Percentiles rank a stretch among this genome's conserved stretches.
Evolutionary conservation across 2,113 vertebrate genomes (phyloP).

Genomic region (Urocitellus parryii): DNA sequence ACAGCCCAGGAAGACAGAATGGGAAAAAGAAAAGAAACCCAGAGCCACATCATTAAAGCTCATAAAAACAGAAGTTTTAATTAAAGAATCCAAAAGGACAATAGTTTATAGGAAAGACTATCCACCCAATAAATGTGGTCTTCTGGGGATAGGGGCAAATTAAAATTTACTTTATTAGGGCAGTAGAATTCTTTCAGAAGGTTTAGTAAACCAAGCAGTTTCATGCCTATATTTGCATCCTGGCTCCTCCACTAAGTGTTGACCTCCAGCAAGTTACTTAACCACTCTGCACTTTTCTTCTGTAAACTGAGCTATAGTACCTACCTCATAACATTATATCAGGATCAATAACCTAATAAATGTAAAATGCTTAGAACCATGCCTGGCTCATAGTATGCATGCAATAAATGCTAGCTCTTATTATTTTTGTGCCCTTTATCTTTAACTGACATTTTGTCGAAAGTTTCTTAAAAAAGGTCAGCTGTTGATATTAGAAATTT

Average conservation of each 20-base stretch:
- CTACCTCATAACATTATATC: background rate
- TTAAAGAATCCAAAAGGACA: background rate
- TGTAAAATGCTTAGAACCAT: constrained; percentile 29
- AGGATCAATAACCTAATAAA: constrained; percentile 46
- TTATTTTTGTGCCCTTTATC: constrained; percentile 48
- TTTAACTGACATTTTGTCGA: constrained; percentile 67
- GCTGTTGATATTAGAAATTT: constrained; percentile 41
- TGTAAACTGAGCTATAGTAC: background rate
- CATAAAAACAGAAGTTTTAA: background rate
- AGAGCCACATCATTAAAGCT: background rate
- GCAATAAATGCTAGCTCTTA: constrained; percentile 40
- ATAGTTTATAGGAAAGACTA: background rate
- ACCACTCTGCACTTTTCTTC: background rate
- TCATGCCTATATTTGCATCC: background rate
- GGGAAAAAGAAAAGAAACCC: background rate
- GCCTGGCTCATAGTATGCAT: background rate
- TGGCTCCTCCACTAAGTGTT: background rate
- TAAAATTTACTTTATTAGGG: constrained; percentile 15
- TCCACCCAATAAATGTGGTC: background rate
- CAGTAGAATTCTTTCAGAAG: background rate
- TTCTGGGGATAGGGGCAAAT: constrained; percentile 3
- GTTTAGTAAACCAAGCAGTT: background rate
- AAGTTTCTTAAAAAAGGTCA: constrained; percentile 59
- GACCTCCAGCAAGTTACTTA: background rate
- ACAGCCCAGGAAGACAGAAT: background rate